phyloP scores from a whole-genome alignment of 2,113 vertebrate genomes.

The Gymnobelideus leadbeateri region DNA sequence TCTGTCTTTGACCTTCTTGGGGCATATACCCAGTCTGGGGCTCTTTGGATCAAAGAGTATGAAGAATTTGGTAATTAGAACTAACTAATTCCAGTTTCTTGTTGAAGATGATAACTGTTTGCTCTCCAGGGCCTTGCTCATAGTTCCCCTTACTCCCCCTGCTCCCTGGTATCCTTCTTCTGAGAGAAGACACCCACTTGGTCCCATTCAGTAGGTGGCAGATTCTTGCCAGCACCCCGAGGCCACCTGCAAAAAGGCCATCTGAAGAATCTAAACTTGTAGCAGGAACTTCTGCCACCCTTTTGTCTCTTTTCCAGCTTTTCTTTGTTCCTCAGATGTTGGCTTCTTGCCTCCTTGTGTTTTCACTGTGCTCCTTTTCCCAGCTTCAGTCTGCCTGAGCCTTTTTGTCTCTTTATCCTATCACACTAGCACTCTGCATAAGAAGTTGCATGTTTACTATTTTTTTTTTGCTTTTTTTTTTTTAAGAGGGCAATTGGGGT shows the following conservation, averaged over 20 bases:
- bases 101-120: not conserved
- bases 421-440: not conserved
- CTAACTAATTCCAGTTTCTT: not conserved
- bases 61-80: not conserved
- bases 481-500: too few species aligned
- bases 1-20: not conserved
- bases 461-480: too few species aligned
- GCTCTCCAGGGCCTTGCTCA: not conserved
- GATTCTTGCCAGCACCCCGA: not conserved
- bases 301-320: slow-evolving; percentile 8
- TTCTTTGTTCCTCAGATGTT: slow-evolving; percentile 19
- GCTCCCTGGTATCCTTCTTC: not conserved
- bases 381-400: not conserved
- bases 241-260: not conserved
- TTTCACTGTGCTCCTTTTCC: not conserved
- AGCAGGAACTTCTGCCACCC: not conserved
- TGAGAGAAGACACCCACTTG: not conserved
- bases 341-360: not conserved
- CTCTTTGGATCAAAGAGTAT: too few species aligned
- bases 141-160: not conserved
- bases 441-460: not conserved
- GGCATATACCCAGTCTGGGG: not conserved
- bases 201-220: not conserved
- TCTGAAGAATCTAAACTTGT: slow-evolving; percentile 8
- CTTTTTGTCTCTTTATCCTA: not conserved